Evolutionary conservation across 2,797 vertebrate species (phyloP).

Genomic region (Macroramphosus scolopax): DNA sequence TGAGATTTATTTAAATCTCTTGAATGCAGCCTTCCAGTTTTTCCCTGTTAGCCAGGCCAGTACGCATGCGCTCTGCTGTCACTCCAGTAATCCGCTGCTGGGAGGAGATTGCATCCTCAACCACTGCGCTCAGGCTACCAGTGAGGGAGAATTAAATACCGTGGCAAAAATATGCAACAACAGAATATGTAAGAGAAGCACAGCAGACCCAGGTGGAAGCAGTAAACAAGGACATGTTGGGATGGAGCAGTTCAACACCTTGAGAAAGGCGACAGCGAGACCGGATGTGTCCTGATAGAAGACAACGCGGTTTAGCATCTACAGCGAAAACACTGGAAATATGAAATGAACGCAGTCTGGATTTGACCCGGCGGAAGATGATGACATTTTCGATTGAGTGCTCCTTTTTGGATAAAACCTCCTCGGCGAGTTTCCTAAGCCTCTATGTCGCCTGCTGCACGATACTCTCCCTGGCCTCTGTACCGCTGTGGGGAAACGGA

Average conservation of each 20-base stretch:
- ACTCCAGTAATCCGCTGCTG: constrained; percentile 75
- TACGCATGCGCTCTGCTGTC: constrained; percentile 80
- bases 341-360: constrained; percentile 38
- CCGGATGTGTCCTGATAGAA: constrained; percentile 45
- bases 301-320: constrained; percentile 45
- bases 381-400: constrained; percentile 21
- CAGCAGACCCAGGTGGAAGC: too few relatives aligned
- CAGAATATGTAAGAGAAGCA: constrained; percentile 1
- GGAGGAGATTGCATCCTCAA: constrained; percentile 70
- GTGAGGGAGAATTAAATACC: constrained; percentile 49
- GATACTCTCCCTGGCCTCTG: constrained; percentile 27
- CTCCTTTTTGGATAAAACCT: constrained; percentile 22
- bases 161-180: constrained; percentile 7
- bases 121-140: constrained; percentile 51
- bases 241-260: too few relatives aligned
- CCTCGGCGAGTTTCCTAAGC: constrained; percentile 2
- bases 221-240: too few relatives aligned
- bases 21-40: constrained; percentile 60
- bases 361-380: constrained; percentile 40
- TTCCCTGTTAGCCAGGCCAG: constrained; percentile 21
- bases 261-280: too few relatives aligned
- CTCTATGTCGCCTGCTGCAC: constrained; percentile 11
- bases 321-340: constrained; percentile 31
- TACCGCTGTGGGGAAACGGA: constrained; percentile 25
- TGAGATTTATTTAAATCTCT: constrained; percentile 61